Percentiles rank a stretch among this genome's conserved stretches.
Conservation (phyloP, 2,888 invertebrate genomes). For the Coleophora deauratella region DNA sequence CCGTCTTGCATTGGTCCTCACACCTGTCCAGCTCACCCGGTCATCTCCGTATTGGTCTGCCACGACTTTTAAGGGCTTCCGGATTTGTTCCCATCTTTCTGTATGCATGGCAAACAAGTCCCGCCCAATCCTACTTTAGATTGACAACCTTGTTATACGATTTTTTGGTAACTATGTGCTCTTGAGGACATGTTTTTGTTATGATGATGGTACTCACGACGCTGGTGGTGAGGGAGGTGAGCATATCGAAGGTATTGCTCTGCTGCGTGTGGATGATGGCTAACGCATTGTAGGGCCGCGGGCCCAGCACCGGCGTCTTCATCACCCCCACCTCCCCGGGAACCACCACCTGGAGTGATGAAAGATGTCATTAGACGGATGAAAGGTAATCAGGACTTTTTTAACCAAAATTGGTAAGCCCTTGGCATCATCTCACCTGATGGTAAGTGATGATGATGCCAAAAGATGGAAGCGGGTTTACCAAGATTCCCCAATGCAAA, state of each 20-base stretch:
- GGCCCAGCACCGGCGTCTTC: constrained; percentile 57
- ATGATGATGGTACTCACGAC: constrained; percentile 46
- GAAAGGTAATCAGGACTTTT: not conserved
- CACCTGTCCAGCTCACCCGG: no score
- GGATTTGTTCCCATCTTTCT: not conserved
- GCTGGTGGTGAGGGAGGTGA: constrained; percentile 67
- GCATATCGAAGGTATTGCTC: constrained; percentile 70
- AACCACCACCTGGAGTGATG: constrained; percentile 51
- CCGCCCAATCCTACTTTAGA: no score
- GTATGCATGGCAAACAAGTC: no score
- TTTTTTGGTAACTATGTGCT: no score
- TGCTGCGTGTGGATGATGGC: constrained; percentile 72
- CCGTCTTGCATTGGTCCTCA: no score
- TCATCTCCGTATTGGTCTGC: not conserved
- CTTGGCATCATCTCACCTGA: no score
- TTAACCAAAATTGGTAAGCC: no score
- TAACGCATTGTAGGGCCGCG: constrained; percentile 63
- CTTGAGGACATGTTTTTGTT: no score
- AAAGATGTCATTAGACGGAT: not conserved
- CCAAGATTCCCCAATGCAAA: no score
- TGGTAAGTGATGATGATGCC: no score
- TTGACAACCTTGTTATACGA: no score
- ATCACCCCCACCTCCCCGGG: constrained; percentile 60
- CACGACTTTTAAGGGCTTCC: not conserved
- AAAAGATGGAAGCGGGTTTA: no score